These are phyloP conservation scores for Zygaena filipendulae DNA, from an alignment of 2,888 invertebrate species.

Conservation along the genomic window DNA sequence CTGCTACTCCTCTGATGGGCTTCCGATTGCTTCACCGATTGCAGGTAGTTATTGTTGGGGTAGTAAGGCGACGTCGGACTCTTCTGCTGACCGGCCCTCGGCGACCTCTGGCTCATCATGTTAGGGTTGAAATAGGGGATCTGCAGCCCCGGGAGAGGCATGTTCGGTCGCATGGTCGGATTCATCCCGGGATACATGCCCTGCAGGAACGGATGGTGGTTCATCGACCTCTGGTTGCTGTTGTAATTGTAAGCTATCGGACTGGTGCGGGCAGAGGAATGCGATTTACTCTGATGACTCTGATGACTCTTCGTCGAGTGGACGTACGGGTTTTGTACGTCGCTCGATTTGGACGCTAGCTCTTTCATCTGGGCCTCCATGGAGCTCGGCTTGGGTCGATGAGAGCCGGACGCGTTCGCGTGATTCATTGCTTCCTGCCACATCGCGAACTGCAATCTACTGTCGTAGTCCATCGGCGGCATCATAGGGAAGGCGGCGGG, in stretches of 20 bases:
- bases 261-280: conserved; percentile 59
- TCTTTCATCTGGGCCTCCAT: conserved; percentile 44
- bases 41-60: conserved; percentile 54
- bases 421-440: conserved; percentile 78
- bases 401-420: conserved; percentile 42
- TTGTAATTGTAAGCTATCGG: conserved; percentile 56
- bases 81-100: conserved; percentile 41
- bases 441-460: conserved; percentile 70
- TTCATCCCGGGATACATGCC: conserved; percentile 51
- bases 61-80: conserved; percentile 55
- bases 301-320: conserved; percentile 53
- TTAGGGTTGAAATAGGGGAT: conserved; percentile 54
- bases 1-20: conserved; percentile 32
- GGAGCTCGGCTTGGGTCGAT: conserved; percentile 36
- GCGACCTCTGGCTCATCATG: conserved; percentile 44
- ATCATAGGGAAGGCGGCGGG: conserved; percentile 49
- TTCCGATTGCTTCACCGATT: conserved; percentile 44
- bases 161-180: conserved; percentile 36
- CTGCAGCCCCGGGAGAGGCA: conserved; percentile 46
- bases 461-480: conserved; percentile 62
- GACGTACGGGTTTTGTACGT: conserved; percentile 52
- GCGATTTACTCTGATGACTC: conserved; percentile 41
- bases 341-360: conserved; percentile 36
- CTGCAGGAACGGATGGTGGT: conserved; percentile 40
- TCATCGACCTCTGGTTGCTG: conserved; percentile 37